Evolutionary conservation across 2,888 invertebrate species (phyloP).

Genomic region (Azorinus chamasolen): DNA sequence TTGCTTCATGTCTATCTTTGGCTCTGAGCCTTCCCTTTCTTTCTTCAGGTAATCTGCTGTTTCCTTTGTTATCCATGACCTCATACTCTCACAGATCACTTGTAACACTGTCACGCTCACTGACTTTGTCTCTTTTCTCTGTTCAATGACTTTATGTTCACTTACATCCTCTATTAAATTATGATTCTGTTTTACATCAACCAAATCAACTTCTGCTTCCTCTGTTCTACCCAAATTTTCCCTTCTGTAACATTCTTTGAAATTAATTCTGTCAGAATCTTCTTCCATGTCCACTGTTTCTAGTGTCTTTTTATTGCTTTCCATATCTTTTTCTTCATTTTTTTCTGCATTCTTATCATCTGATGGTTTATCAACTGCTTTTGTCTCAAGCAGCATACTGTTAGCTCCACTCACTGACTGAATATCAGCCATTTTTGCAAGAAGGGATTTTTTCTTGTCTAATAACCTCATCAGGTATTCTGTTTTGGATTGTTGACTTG

Average conservation of each 20-base stretch:
- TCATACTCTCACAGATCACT: conserved; percentile 26
- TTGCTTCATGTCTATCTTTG: conserved; percentile 22
- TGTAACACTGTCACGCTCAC: conserved; percentile 1
- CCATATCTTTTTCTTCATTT: no score
- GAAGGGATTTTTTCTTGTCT: conserved; percentile 71
- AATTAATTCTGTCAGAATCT: no score
- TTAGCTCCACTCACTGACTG: conserved; percentile 24
- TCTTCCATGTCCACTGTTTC: no score
- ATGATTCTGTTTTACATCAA: no score
- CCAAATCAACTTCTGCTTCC: no score
- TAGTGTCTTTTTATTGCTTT: no score
- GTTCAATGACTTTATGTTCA: no score
- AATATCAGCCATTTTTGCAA: conserved; percentile 74
- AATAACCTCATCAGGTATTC: conserved; percentile 75
- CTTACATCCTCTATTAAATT: no score
- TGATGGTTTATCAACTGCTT: not conserved
- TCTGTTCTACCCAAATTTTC: no score
- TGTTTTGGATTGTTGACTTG: conserved; percentile 48
- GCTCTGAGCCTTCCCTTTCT: conserved; percentile 35
- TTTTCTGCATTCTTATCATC: not conserved
- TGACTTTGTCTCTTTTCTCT: not conserved
- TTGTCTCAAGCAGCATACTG: not conserved
- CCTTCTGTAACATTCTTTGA: no score
- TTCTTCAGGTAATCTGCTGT: conserved; percentile 62
- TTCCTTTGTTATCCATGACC: conserved; percentile 69